Percentiles rank a stretch among this genome's conserved stretches.
These are phyloP conservation scores for Seriola aureovittata DNA, from an alignment of 2,113 vertebrate species.

Conservation along the genomic window DNA sequence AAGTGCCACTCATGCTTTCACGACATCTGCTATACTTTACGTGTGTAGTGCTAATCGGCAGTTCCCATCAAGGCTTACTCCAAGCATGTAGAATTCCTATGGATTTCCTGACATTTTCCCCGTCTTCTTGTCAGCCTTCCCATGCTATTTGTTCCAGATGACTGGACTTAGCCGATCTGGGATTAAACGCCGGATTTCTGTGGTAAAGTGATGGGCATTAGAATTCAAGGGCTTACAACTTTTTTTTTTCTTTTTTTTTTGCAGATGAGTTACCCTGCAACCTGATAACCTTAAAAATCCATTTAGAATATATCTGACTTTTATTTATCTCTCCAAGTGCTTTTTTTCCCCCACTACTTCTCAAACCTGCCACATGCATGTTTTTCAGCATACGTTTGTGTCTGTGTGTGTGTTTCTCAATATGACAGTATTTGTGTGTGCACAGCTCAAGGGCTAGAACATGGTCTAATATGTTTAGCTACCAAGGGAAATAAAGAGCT, in stretches of 20 bases:
- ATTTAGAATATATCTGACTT: slow-evolving; percentile 62
- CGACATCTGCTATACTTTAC: slow-evolving; percentile 37
- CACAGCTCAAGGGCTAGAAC: slow-evolving; percentile 56
- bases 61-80: slow-evolving; percentile 58
- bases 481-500: slow-evolving; percentile 78
- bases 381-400: slow-evolving; percentile 26
- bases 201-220: slow-evolving; percentile 69
- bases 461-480: slow-evolving; percentile 72
- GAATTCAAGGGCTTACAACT: slow-evolving; percentile 67
- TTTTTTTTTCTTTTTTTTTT: neutral
- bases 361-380: slow-evolving; percentile 40
- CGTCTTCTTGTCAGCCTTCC: slow-evolving; percentile 70
- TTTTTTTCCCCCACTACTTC: neutral
- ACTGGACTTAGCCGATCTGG: slow-evolving; percentile 71
- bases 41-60: slow-evolving; percentile 49
- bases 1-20: slow-evolving; percentile 56
- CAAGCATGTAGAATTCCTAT: slow-evolving; percentile 60
- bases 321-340: slow-evolving; percentile 43
- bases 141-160: slow-evolving; percentile 75
- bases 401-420: slow-evolving; percentile 8
- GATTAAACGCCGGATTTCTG: slow-evolving; percentile 75
- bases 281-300: slow-evolving; percentile 73
- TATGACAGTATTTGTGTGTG: slow-evolving; percentile 27
- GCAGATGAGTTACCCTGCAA: slow-evolving; percentile 58
- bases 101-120: slow-evolving; percentile 65